phyloP scores from a whole-genome alignment of 2,888 invertebrate species.

The Tipula unca region DNA sequence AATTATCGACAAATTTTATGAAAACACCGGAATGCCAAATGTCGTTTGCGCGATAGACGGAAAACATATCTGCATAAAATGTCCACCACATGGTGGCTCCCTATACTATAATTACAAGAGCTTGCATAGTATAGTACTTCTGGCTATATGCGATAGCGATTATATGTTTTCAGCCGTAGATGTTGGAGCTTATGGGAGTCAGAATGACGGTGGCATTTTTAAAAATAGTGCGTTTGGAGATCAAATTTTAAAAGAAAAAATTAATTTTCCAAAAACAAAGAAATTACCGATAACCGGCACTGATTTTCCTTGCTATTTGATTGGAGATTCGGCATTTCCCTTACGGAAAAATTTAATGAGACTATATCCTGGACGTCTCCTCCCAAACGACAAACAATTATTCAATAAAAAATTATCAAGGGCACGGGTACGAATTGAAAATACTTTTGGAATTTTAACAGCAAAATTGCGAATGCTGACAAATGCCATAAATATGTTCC shows the following conservation, averaged over 20 bases:
- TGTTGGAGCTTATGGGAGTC: constrained; percentile 23
- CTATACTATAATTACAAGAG: constrained; percentile 23
- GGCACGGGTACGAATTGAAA: background rate
- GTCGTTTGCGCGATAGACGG: constrained; percentile 28
- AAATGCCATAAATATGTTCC: constrained; percentile 23
- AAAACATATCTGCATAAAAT: constrained; percentile 26
- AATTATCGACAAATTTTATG: constrained; percentile 25
- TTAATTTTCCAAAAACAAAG: constrained; percentile 24
- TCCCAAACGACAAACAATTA: constrained; percentile 24
- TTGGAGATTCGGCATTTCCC: background rate
- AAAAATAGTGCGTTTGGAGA: constrained; percentile 25
- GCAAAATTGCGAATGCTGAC: constrained; percentile 27
- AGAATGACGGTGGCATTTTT: background rate
- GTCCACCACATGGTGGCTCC: constrained; percentile 22
- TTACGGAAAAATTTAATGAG: too few species aligned
- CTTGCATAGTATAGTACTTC: constrained; percentile 26
- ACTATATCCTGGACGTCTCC: constrained; percentile 27
- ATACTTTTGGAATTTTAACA: constrained; percentile 28
- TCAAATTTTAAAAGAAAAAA: constrained; percentile 23
- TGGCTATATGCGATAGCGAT: constrained; percentile 21
- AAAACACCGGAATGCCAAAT: constrained; percentile 24
- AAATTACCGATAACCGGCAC: constrained; percentile 16
- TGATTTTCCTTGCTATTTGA: constrained; percentile 26
- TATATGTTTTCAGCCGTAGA: constrained; percentile 24
- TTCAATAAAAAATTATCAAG: background rate